A percentile compares a stretch with the other conserved stretches of the same genome.
phyloP scores from a whole-genome alignment of 1,140 invertebrate species.

The Venustaconcha ellipsiformis region DNA sequence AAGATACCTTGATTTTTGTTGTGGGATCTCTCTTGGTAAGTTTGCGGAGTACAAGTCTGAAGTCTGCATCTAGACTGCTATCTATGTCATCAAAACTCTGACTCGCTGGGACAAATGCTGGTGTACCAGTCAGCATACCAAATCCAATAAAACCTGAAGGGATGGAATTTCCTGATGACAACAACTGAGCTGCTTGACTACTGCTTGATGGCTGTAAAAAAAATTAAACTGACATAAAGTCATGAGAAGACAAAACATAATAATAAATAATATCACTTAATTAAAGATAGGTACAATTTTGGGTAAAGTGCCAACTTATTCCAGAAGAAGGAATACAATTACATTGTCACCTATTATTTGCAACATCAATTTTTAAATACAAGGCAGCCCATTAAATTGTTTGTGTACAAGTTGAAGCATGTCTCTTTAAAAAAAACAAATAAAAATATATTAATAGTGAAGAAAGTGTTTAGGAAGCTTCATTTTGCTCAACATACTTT shows the following conservation, averaged over 20 bases:
- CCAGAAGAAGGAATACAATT: background rate
- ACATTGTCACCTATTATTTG: background rate
- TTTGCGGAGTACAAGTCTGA: slow-evolving; percentile 70
- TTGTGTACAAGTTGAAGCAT: background rate
- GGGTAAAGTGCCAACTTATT: background rate
- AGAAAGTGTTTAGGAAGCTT: too few relatives aligned
- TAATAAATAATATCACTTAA: background rate
- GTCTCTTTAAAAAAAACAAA: too few relatives aligned
- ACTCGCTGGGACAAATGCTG: slow-evolving; percentile 74
- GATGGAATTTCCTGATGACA: slow-evolving; percentile 69
- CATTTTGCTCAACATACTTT: too few relatives aligned
- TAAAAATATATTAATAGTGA: too few relatives aligned
- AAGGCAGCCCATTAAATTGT: background rate
- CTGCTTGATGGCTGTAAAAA: slow-evolving; percentile 83
- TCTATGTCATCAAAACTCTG: slow-evolving; percentile 57
- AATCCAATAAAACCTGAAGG: slow-evolving; percentile 77
- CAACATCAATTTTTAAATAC: background rate
- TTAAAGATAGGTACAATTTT: background rate
- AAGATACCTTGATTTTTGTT: slow-evolving; percentile 84
- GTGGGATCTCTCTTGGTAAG: slow-evolving; percentile 87
- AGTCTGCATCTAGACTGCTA: slow-evolving; percentile 68
- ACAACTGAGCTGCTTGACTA: slow-evolving; percentile 81
- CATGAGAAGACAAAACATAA: background rate
- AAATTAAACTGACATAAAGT: slow-evolving; percentile 2
- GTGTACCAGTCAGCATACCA: slow-evolving; percentile 70